These are phyloP conservation scores for Melanerpes formicivorus DNA, from an alignment of 2,113 vertebrate genomes.

Conservation along the genomic window DNA sequence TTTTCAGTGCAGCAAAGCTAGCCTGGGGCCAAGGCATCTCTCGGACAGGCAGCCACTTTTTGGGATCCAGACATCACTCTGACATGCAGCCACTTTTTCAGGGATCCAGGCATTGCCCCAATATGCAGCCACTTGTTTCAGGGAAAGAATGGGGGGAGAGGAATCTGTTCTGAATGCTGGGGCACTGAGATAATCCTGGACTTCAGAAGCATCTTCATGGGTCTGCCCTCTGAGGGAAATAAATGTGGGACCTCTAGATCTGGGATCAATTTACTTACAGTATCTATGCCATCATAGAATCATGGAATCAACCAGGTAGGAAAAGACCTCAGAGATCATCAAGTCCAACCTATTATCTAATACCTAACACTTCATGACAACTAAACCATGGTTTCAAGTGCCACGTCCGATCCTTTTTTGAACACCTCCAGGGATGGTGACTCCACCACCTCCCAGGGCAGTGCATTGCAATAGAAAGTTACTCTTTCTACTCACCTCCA, in stretches of 20 bases:
- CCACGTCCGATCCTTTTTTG: too few relatives aligned
- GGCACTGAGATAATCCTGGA: fast-evolving
- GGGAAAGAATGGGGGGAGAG: fast-evolving
- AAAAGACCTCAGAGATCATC: too few relatives aligned
- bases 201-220: fast-evolving
- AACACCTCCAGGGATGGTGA: too few relatives aligned
- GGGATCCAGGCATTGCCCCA: background rate
- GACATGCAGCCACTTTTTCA: background rate
- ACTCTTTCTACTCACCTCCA: too few relatives aligned
- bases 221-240: background rate
- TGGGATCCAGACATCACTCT: too few relatives aligned
- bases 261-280: background rate
- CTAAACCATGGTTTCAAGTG: too few relatives aligned
- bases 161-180: background rate
- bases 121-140: fast-evolving
- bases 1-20: background rate
- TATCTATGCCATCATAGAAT: background rate
- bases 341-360: too few relatives aligned
- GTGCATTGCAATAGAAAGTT: too few relatives aligned
- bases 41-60: fast-evolving
- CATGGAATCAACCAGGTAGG: too few relatives aligned
- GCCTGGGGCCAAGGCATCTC: too few relatives aligned
- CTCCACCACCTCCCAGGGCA: too few relatives aligned
- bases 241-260: fast-evolving
- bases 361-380: too few relatives aligned